A percentile compares a stretch with the other conserved stretches of the same genome.
Evolutionary conservation across 2,888 invertebrate genomes (phyloP).

Genomic region (Drosophila bunnanda): DNA sequence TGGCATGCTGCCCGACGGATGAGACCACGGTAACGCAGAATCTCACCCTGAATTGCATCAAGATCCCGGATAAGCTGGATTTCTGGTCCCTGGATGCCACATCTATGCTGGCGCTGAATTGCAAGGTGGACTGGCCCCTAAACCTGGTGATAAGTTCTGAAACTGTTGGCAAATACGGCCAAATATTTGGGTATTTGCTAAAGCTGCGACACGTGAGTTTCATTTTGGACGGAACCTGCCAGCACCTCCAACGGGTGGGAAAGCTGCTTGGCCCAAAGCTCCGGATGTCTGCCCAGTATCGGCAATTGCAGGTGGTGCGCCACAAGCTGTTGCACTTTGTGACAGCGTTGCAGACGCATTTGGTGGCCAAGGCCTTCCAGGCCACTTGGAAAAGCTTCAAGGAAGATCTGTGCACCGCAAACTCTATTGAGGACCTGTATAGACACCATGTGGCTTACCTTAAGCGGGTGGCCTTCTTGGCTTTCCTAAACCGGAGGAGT

Average conservation of each 20-base stretch:
- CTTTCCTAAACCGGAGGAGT: conserved; percentile 89
- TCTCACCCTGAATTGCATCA: conserved; percentile 86
- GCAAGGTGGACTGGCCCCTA: conserved; percentile 91
- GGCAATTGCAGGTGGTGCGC: conserved; percentile 89
- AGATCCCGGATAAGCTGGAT: conserved; percentile 87
- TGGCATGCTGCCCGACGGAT: conserved; percentile 88
- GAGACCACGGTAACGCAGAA: conserved; percentile 78
- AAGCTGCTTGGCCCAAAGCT: conserved; percentile 86
- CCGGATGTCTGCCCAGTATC: conserved; percentile 88
- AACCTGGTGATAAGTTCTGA: conserved; percentile 91
- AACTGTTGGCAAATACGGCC: conserved; percentile 89
- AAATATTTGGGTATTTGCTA: conserved; percentile 90
- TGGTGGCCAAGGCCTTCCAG: conserved; percentile 90
- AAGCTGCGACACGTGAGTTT: conserved; percentile 91
- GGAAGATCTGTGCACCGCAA: conserved; percentile 87
- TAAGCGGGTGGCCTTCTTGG: conserved; percentile 90
- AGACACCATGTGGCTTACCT: conserved; percentile 90
- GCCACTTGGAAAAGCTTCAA: conserved; percentile 91
- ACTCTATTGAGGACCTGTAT: conserved; percentile 90
- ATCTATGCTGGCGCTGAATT: conserved; percentile 89
- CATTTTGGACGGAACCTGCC: conserved; percentile 90
- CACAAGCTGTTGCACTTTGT: conserved; percentile 92
- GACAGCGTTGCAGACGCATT: conserved; percentile 90
- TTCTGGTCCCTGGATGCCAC: conserved; percentile 89
- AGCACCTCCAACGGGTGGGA: conserved; percentile 87